These are phyloP conservation scores for Tokudaia muenninki DNA, from an alignment of 2,797 vertebrate genomes.

Conservation along the genomic window DNA sequence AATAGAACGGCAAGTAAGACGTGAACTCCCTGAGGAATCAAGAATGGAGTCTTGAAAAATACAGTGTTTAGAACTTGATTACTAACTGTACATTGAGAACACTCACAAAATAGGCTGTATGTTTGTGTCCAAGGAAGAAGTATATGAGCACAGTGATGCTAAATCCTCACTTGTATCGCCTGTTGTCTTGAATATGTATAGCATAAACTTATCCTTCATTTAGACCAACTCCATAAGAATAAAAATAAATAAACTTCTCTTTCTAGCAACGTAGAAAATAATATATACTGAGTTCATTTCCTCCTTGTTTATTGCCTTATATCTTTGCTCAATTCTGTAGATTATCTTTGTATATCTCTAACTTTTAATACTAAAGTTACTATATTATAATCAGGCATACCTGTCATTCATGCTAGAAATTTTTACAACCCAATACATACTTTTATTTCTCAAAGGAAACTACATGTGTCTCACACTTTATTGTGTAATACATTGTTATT, in stretches of 20 bases:
- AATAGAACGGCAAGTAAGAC: not conserved
- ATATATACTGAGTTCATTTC: no score
- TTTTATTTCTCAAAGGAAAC: not conserved
- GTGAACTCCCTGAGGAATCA: not conserved
- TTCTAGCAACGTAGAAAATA: not conserved
- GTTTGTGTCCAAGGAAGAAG: not conserved
- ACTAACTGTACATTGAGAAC: not conserved
- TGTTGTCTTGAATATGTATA: not conserved
- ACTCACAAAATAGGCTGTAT: not conserved
- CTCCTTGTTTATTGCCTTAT: not conserved
- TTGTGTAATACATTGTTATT: not conserved
- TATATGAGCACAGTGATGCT: not conserved
- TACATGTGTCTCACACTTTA: not conserved
- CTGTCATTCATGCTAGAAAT: not conserved
- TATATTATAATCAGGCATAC: not conserved
- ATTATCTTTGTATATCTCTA: not conserved
- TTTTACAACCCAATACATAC: not conserved
- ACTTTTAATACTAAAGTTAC: not conserved
- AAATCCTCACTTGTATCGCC: not conserved
- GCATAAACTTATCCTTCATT: not conserved
- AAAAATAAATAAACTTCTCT: not conserved
- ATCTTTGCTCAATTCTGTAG: not conserved
- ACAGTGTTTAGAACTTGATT: not conserved
- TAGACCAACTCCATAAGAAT: not conserved
- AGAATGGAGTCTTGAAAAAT: not conserved